A percentile compares a stretch with the other conserved stretches of the same genome.
phyloP scores from a whole-genome alignment of 2,888 invertebrate species.

The Epistrophella euchroma region DNA sequence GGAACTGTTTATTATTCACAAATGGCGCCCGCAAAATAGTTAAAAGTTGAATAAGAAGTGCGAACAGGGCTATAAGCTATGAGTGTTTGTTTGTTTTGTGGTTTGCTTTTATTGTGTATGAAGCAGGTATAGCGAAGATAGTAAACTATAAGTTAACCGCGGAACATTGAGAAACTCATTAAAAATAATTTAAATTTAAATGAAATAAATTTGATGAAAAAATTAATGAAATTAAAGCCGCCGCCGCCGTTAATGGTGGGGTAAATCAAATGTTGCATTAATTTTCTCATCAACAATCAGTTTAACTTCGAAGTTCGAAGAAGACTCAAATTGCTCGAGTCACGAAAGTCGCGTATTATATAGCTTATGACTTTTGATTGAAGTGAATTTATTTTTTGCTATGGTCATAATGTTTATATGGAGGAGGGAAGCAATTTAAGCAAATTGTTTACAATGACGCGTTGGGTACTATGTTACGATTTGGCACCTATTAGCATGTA shows the following conservation, averaged over 20 bases:
- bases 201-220: slow-evolving; percentile 45
- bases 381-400: background rate
- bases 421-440: no score
- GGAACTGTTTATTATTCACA: slow-evolving; percentile 61
- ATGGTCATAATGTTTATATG: background rate
- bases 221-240: slow-evolving; percentile 15
- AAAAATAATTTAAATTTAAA: slow-evolving; percentile 67
- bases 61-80: slow-evolving; percentile 47
- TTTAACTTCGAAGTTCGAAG: background rate
- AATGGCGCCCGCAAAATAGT: slow-evolving; percentile 40
- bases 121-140: background rate
- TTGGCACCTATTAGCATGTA: no score
- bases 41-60: slow-evolving; percentile 39
- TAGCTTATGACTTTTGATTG: background rate
- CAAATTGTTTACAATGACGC: no score
- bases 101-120: no score
- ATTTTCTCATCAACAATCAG: slow-evolving; percentile 33
- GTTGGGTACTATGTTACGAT: no score
- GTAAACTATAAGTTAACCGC: slow-evolving; percentile 24
- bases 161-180: slow-evolving; percentile 52
- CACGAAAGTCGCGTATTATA: slow-evolving; percentile 12
- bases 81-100: slow-evolving; percentile 68
- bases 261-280: slow-evolving; percentile 31
- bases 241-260: background rate
- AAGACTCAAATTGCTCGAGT: slow-evolving; percentile 24